Evolutionary conservation across 2,888 invertebrate genomes (phyloP).

Genomic region (Athripsodes cinereus): DNA sequence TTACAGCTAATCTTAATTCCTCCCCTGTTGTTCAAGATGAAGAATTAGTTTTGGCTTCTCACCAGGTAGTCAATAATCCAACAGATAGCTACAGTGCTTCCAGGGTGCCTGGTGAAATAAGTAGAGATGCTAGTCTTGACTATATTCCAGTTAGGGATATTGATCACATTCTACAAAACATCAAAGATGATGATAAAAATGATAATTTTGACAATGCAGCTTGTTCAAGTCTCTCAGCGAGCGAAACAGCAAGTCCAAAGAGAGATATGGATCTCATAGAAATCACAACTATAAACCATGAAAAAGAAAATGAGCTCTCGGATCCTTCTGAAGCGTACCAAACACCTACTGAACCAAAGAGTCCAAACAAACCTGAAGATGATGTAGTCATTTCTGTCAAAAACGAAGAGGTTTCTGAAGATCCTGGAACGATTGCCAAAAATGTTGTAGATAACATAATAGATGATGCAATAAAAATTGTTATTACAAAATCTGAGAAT

Average conservation of each 20-base stretch:
- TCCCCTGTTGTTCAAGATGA: conserved; percentile 48
- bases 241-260: conserved; percentile 47
- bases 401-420: conserved; percentile 38
- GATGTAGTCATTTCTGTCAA: conserved; percentile 32
- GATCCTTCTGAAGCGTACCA: conserved; percentile 64
- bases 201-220: conserved; percentile 44
- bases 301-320: conserved; percentile 58
- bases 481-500: conserved; percentile 30
- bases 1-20: conserved; percentile 20
- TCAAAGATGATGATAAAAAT: conserved; percentile 40
- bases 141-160: conserved; percentile 47
- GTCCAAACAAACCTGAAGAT: conserved; percentile 46
- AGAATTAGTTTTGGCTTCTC: conserved; percentile 47
- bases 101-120: conserved; percentile 26
- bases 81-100: conserved; percentile 15
- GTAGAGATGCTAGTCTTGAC: conserved; percentile 45
- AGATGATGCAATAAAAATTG: conserved; percentile 44
- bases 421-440: conserved; percentile 36
- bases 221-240: conserved; percentile 46
- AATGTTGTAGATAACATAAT: conserved; percentile 48
- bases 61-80: conserved; percentile 36
- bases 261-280: conserved; percentile 39
- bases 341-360: conserved; percentile 60
- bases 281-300: conserved; percentile 38
- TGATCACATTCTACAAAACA: conserved; percentile 35